Conservation (phyloP, 2,888 invertebrate species). For the Elegia similella region DNA sequence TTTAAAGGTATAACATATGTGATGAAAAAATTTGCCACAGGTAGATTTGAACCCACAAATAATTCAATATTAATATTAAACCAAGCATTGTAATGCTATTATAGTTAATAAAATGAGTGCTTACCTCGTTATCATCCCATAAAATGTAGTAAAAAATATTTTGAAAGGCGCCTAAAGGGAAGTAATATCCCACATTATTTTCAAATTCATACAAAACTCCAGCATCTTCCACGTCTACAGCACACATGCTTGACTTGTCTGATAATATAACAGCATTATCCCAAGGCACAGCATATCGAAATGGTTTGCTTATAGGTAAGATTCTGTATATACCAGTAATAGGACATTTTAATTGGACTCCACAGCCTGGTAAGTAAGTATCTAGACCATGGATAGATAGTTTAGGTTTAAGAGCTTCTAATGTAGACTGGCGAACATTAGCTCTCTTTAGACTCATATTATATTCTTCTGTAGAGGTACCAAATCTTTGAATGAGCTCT, state of each 20-base stretch:
- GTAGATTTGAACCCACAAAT: no score
- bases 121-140: constrained; percentile 54
- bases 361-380: constrained; percentile 39
- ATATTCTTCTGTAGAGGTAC: constrained; percentile 37
- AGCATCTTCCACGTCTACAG: constrained; percentile 48
- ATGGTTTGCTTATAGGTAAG: constrained; percentile 31
- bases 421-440: constrained; percentile 19
- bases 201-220: constrained; percentile 49
- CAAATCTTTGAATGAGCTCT: constrained; percentile 42
- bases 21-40: no score
- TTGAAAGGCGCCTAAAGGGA: constrained; percentile 48
- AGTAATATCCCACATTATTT: constrained; percentile 38
- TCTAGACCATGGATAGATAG: constrained; percentile 42
- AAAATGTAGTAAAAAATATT: constrained; percentile 57
- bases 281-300: constrained; percentile 51
- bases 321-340: constrained; percentile 49
- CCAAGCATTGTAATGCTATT: no score
- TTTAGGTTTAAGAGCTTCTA: constrained; percentile 19
- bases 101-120: neutral
- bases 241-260: constrained; percentile 52
- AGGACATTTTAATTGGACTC: constrained; percentile 47
- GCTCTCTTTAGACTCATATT: constrained; percentile 44
- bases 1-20: no score
- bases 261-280: constrained; percentile 45
- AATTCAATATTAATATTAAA: no score